Conservation (phyloP, 1,140 invertebrate species). For the Propsilocerus akamusi region DNA sequence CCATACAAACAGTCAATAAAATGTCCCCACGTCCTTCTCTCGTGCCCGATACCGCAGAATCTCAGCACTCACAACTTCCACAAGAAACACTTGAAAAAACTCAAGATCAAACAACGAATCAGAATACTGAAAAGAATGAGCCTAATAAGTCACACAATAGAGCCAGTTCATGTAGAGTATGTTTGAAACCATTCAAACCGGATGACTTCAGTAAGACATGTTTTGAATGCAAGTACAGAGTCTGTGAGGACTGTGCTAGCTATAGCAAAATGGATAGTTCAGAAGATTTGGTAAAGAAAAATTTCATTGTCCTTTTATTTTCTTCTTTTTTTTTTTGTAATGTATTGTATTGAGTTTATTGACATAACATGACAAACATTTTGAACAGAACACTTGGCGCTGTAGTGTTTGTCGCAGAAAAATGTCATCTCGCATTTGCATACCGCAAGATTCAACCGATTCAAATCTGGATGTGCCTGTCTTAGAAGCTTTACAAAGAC, state of each 20-base stretch:
- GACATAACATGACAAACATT: slow-evolving; percentile 5
- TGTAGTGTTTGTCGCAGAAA: slow-evolving; percentile 65
- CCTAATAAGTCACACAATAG: slow-evolving; percentile 47
- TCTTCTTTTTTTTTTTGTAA: neutral
- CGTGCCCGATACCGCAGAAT: slow-evolving; percentile 26
- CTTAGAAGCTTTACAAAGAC: slow-evolving; percentile 47
- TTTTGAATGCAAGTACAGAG: slow-evolving; percentile 69
- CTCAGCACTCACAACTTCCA: slow-evolving; percentile 18
- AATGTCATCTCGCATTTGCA: slow-evolving; percentile 43
- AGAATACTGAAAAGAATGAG: slow-evolving; percentile 28
- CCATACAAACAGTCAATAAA: slow-evolving; percentile 34
- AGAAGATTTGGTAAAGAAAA: slow-evolving; percentile 54
- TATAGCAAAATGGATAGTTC: slow-evolving; percentile 68
- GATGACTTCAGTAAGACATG: slow-evolving; percentile 69
- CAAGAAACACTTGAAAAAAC: slow-evolving; percentile 20
- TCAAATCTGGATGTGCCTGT: slow-evolving; percentile 59
- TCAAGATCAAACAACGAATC: slow-evolving; percentile 8
- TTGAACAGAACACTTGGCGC: slow-evolving; percentile 45
- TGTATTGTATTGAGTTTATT: slow-evolving; percentile 10
- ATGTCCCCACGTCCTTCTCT: slow-evolving; percentile 38
- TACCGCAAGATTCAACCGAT: slow-evolving; percentile 58
- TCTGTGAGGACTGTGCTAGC: slow-evolving; percentile 81
- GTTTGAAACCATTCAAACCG: slow-evolving; percentile 67
- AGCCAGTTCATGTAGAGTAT: slow-evolving; percentile 63
- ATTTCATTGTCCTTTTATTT: neutral